These are phyloP conservation scores for Hippocampus comes DNA, from an alignment of 2,113 vertebrate genomes.

Conservation along the genomic window DNA sequence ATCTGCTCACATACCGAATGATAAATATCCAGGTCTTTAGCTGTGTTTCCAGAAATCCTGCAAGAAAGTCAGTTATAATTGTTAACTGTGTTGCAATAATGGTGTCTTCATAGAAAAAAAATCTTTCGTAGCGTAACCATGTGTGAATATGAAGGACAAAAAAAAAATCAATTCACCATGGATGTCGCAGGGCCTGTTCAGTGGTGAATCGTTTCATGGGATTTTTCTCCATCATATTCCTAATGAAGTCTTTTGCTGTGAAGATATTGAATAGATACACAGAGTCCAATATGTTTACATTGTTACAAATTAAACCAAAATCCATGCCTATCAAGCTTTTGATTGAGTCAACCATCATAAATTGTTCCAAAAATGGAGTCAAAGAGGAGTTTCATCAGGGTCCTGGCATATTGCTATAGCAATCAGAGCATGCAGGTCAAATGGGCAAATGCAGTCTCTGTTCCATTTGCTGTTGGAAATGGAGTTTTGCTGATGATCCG, in stretches of 20 bases:
- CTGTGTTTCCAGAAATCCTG: constrained; percentile 88
- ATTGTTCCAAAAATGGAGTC: too few relatives aligned
- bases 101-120: background rate
- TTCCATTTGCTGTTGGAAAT: too few relatives aligned
- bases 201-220: constrained; percentile 80
- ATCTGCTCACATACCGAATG: constrained; percentile 87
- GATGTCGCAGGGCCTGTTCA: constrained; percentile 83
- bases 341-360: too few relatives aligned
- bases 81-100: background rate
- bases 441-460: too few relatives aligned
- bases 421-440: too few relatives aligned
- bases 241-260: constrained; percentile 90
- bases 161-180: constrained; percentile 76
- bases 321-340: too few relatives aligned
- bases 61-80: constrained; percentile 4
- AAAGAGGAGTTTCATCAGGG: too few relatives aligned
- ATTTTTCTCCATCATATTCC: constrained; percentile 85
- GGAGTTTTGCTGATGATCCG: too few relatives aligned
- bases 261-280: constrained; percentile 16
- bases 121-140: too few relatives aligned
- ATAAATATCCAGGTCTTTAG: constrained; percentile 84
- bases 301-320: background rate
- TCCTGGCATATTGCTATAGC: too few relatives aligned
- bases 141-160: background rate
- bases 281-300: background rate